Conservation (phyloP, 2,797 vertebrate species). For the Chrysocyon brachyurus region DNA sequence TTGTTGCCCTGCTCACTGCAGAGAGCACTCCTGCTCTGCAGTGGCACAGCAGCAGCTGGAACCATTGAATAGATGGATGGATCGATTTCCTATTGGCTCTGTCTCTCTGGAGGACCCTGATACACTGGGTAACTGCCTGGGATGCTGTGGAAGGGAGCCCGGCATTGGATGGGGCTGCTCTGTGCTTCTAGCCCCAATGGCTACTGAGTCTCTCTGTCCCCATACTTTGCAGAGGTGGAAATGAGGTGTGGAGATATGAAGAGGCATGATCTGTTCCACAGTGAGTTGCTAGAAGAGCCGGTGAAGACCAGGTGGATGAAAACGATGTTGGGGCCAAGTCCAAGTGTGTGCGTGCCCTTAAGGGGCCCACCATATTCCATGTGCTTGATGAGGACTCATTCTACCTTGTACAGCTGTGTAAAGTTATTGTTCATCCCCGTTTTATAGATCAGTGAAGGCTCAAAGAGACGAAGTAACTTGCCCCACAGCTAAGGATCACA, state of each 20-base stretch:
- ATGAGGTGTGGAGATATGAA: neutral
- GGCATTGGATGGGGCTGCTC: neutral
- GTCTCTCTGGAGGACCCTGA: neutral
- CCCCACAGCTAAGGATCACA: neutral
- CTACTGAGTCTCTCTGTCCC: neutral
- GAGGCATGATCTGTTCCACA: neutral
- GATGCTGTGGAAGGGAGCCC: neutral
- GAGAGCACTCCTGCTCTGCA: neutral
- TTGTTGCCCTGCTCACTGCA: neutral
- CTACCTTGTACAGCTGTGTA: neutral
- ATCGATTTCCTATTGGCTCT: neutral
- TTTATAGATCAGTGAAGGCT: neutral
- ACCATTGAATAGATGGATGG: neutral
- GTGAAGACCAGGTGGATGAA: neutral
- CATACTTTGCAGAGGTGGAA: neutral
- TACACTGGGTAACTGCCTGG: neutral
- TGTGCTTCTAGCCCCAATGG: neutral
- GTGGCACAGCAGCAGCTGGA: neutral
- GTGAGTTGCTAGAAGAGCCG: neutral
- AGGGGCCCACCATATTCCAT: neutral
- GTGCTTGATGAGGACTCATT: neutral
- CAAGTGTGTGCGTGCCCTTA: neutral
- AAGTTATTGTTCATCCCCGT: neutral
- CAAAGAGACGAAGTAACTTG: neutral
- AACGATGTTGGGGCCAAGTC: neutral